phyloP scores from a whole-genome alignment of 2,797 vertebrate species.

The Ceyx erithaca region DNA sequence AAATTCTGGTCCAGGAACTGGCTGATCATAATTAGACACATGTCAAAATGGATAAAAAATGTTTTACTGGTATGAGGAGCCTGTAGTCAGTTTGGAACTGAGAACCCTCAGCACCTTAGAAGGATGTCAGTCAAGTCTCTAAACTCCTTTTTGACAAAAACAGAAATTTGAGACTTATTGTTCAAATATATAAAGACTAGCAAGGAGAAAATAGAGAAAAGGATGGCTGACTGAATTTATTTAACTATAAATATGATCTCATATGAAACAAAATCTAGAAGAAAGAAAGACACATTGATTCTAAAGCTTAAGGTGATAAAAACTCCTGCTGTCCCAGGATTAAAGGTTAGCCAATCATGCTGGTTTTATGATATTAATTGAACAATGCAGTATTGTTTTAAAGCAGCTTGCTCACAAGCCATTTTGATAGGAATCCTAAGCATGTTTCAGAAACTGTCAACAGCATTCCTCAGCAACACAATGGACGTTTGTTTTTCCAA shows the following conservation, averaged over 20 bases:
- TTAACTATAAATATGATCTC: constrained; percentile 26
- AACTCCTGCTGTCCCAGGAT: constrained; percentile 65
- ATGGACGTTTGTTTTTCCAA: constrained; percentile 73
- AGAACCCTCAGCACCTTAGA: neutral
- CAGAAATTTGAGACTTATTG: neutral
- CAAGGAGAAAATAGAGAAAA: neutral
- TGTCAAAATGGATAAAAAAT: neutral
- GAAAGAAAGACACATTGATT: constrained; percentile 24
- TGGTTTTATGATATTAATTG: constrained; percentile 73
- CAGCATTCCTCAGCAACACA: constrained; percentile 81
- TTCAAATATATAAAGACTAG: neutral
- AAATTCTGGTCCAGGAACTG: neutral
- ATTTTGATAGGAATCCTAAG: constrained; percentile 82
- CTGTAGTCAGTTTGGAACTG: neutral
- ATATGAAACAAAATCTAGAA: constrained; percentile 33
- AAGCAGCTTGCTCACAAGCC: constrained; percentile 78
- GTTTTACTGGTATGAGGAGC: neutral
- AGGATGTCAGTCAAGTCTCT: neutral
- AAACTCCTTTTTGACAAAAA: neutral
- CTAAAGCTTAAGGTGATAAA: constrained; percentile 63
- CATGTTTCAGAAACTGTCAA: constrained; percentile 82
- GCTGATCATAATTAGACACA: neutral
- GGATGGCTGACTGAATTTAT: neutral
- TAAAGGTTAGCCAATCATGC: constrained; percentile 80
- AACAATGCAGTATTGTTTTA: constrained; percentile 82